Conservation (phyloP, 2,797 vertebrate genomes). For the Eulemur rubriventer region DNA sequence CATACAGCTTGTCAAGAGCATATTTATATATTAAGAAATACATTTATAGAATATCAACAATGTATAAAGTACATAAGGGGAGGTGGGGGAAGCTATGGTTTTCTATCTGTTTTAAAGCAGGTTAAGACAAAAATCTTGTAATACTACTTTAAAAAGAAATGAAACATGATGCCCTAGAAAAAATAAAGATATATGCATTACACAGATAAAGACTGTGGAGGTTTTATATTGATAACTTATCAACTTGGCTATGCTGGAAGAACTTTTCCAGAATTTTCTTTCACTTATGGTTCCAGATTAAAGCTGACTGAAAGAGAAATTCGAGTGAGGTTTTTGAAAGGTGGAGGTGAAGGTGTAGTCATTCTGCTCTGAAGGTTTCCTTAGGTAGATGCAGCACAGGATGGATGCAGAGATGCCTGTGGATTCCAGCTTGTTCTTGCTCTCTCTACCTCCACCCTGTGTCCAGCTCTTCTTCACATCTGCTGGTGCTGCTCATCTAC, state of each 20-base stretch:
- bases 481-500: not conserved
- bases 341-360: not conserved
- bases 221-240: not conserved
- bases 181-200: not conserved
- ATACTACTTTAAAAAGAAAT: not conserved
- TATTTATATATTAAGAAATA: not conserved
- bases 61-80: not conserved
- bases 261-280: not conserved
- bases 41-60: not conserved
- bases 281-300: not conserved
- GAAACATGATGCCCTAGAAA: not conserved
- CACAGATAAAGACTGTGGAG: not conserved
- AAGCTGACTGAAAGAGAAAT: not conserved
- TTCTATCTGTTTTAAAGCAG: not conserved
- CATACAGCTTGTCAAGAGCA: not conserved
- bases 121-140: not conserved
- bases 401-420: accelerated
- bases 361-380: not conserved
- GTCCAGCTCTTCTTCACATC: not conserved
- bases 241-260: not conserved
- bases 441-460: not conserved
- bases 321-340: not conserved
- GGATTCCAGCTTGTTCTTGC: not conserved
- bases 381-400: not conserved
- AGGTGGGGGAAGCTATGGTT: not conserved